These are phyloP conservation scores for Drosophila setifemur DNA, from an alignment of 1,140 invertebrate genomes.

Conservation along the genomic window DNA sequence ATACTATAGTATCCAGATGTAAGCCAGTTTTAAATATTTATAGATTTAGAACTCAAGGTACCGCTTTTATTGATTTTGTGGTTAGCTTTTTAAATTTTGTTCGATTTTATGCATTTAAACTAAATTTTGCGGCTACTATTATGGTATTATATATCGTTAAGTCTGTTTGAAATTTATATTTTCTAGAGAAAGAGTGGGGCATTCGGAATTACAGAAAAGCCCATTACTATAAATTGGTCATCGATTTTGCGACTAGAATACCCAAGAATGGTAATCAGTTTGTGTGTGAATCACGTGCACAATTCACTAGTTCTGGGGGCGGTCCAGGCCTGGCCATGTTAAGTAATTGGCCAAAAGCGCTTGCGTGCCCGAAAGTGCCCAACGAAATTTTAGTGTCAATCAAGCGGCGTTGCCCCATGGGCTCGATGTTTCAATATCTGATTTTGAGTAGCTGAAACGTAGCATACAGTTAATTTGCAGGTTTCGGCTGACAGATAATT, in stretches of 20 bases:
- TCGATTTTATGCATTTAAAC: too few species aligned
- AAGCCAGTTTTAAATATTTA: too few species aligned
- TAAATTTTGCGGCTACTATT: too few species aligned
- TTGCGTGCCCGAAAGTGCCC: slow-evolving; percentile 68
- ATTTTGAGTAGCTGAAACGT: slow-evolving; percentile 46
- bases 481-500: slow-evolving; percentile 71
- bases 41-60: too few species aligned
- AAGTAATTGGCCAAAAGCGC: slow-evolving; percentile 63
- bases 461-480: slow-evolving; percentile 31
- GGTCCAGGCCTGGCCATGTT: not conserved
- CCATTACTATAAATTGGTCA: slow-evolving; percentile 66
- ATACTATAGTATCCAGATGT: too few species aligned
- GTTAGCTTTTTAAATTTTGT: too few species aligned
- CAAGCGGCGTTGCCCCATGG: slow-evolving; percentile 60
- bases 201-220: slow-evolving; percentile 6
- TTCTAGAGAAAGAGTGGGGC: slow-evolving; percentile 24
- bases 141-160: not conserved
- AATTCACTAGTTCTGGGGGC: slow-evolving; percentile 39
- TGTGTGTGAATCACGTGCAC: slow-evolving; percentile 55
- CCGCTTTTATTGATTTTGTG: too few species aligned
- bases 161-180: slow-evolving; percentile 8
- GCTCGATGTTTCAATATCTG: slow-evolving; percentile 61
- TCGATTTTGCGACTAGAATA: slow-evolving; percentile 56
- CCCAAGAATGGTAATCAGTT: slow-evolving; percentile 69
- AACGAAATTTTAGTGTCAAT: slow-evolving; percentile 73